Evolutionary conservation across 2,797 vertebrate genomes (phyloP), one percentile per base, ranked within the genome.

Genomic region (Falco novaeseelandiae): DNA sequence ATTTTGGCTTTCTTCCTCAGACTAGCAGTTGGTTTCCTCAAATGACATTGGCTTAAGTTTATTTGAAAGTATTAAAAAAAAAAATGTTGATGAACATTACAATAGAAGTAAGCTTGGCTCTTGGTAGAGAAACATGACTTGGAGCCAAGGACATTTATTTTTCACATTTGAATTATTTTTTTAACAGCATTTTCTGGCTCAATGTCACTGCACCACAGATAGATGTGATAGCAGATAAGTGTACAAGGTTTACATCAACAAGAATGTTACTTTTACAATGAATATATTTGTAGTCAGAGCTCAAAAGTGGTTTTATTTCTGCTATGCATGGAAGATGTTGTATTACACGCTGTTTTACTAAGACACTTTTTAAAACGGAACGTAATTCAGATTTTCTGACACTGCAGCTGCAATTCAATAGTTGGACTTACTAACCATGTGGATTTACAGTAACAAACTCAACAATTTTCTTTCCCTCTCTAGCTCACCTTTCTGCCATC

Each of bases 401-500:
- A 70, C 34, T 58, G 77, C 77, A 84, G 73, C 89, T 94, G 94
- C 91, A 90, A 82, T 91, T 83, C 7, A 36, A 94, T 81, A 78
- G 79, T 10, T 89, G 61, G 67, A 59, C 89, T 92, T 96, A 83
- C 87, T 83, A 86, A 78, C 89, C 63, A 51, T 14, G 34, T 73
- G 86, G 83, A 87, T 92, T 95, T 92, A 89, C n/a, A 84, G 71
- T 62, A 95, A 91, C 73, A 91, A 92, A 93, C 58, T 85, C 87
- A 70, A 93, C 83, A 27, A 81, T 96, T 89, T 94, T 94, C 89
- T 86, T 90, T 59, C 90, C 52, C 27, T 78, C 66, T 61, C 78
- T 34, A 84, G 71, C 73, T 93, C 80, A 95, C 96, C 83, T 93
- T 91, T 88, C 73, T 94, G 67, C 62, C 85, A 95, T 83, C 63